Evolutionary conservation across 1,140 invertebrate species (phyloP), one percentile per base, ranked within the genome.

Genomic region (Rhyzopertha dominica): DNA sequence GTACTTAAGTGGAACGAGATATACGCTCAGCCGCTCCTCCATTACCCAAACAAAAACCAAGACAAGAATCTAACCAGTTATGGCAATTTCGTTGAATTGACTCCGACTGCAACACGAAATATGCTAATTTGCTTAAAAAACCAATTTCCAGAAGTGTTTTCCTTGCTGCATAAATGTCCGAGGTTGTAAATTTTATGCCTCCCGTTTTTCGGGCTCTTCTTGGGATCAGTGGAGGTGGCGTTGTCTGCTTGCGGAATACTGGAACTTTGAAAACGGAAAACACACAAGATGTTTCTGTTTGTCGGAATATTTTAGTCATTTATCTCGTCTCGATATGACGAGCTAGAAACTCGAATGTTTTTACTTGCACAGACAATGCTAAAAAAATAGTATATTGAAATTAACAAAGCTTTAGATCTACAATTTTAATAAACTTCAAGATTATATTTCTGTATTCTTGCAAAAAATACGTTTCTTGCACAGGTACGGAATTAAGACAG

Each of bases 1-100:
- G 53, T 59, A 56, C 56, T 59, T 59, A 56, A 49, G 42, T 47
- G 53, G 54, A 59, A 59, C 56, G 54, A 58, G 54, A 53, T 53
- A 53, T n/a, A n/a, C 43, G 51, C 46, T 46, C 43, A 36, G 49
- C 47, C 51, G 41, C 30, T 29, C 38, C 51, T 49, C 47, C 38
- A 53, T 53, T 53, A 49, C 32, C 50, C 44, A 42, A 43, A 49
- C 41, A 42, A 49, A 49, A 49, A 49, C 41, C 39, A 32, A 39
- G 43, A 39, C 47, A 37, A 24, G 19, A 37, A 19, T 37, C 26
- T 30, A 42, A 49, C 47, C 42, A 35, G 43, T 31, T 30, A 34
- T 37, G 37, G 31, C 45, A 36, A 47, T 47, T 47, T 16, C 31
- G 29, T 43, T 17, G 28, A 34, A 41, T 47, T 37, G 35, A 19